Evolutionary conservation across 2,797 vertebrate genomes (phyloP).

Genomic region (Clamator glandarius): DNA sequence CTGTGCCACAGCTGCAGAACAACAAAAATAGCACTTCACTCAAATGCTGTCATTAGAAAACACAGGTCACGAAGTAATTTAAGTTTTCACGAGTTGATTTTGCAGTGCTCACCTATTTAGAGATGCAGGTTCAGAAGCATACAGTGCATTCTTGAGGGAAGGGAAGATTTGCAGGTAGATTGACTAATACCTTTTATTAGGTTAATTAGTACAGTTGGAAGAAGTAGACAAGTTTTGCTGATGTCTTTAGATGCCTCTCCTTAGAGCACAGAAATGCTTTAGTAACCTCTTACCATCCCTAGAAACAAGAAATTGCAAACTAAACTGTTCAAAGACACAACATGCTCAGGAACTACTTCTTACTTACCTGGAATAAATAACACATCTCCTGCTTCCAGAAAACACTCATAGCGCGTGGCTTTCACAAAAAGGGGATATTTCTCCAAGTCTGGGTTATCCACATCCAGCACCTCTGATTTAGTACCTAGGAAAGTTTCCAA

Average conservation of each 20-base stretch:
- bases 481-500: conserved; percentile 80
- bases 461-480: conserved; percentile 92
- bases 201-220: background rate
- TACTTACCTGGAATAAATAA: conserved; percentile 93
- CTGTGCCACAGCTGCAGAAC: background rate
- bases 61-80: background rate
- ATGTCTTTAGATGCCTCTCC: background rate
- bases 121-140: background rate
- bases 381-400: conserved; percentile 89
- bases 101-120: background rate
- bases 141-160: background rate
- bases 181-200: background rate
- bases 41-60: background rate
- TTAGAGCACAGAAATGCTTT: background rate
- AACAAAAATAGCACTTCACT: background rate
- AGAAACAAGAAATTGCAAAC: background rate
- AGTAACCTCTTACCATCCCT: background rate
- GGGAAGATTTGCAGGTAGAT: background rate
- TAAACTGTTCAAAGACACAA: background rate
- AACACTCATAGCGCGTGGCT: conserved; percentile 87
- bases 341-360: background rate
- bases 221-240: background rate
- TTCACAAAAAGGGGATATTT: conserved; percentile 90
- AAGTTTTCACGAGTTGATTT: background rate
- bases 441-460: conserved; percentile 87